Evolutionary conservation across 2,113 vertebrate genomes (phyloP).

Genomic region (Oncorhynchus gorbuscha): DNA sequence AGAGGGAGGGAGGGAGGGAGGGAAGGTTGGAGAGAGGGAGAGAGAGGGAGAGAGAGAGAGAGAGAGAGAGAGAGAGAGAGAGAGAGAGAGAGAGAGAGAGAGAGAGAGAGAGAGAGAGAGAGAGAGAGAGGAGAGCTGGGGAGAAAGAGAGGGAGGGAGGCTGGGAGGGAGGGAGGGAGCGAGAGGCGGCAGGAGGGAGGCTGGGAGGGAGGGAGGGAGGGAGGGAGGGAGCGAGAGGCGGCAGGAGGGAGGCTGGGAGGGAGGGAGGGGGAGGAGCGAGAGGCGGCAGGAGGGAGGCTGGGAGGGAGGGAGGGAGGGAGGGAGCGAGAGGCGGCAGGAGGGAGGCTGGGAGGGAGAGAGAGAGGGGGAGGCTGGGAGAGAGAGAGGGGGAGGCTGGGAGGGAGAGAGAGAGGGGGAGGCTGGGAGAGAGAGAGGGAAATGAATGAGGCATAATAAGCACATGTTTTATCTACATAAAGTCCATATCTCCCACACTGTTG

Average conservation of each 20-base stretch:
- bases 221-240: no score
- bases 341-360: not conserved
- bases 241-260: no score
- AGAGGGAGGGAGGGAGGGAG: not conserved
- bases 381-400: not conserved
- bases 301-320: not conserved
- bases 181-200: not conserved
- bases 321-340: no score
- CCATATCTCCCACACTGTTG: no score
- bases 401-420: not conserved
- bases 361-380: not conserved
- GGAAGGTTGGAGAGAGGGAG: not conserved
- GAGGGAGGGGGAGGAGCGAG: no score
- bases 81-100: no score
- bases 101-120: no score
- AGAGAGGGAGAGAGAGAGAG: not conserved
- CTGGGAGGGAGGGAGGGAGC: not conserved
- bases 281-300: not conserved
- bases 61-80: conserved; percentile 7
- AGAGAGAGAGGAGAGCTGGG: not conserved
- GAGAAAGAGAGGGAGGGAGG: accelerated
- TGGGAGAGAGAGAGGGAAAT: not conserved
- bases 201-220: not conserved
- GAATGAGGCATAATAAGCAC: no score
- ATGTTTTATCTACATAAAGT: no score